phyloP scores from a whole-genome alignment of 2,113 vertebrate species.

The Pollachius pollachius region DNA sequence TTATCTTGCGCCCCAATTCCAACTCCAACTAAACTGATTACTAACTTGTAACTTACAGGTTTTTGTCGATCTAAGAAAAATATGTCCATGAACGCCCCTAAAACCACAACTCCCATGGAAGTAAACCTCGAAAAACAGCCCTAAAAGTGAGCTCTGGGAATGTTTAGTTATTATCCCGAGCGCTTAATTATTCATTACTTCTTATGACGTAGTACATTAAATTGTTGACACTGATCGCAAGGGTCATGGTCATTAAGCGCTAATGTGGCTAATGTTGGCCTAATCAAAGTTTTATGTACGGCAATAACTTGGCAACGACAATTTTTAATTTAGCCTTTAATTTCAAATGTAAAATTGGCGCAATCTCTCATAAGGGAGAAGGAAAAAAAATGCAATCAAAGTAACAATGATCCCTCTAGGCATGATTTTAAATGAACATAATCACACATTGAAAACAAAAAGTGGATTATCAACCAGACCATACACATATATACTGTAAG shows the following conservation, averaged over 20 bases:
- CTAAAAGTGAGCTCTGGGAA: no score
- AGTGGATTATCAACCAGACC: constrained; percentile 36
- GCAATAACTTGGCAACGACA: constrained; percentile 97
- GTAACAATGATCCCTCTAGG: constrained; percentile 67
- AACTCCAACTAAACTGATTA: no score
- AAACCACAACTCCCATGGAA: no score
- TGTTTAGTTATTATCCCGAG: constrained; percentile 5
- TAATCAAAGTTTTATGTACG: constrained; percentile 99
- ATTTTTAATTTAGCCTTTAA: constrained; percentile 98
- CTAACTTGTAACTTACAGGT: no score
- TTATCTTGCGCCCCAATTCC: no score
- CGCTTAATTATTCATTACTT: constrained; percentile 67
- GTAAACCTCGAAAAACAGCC: no score
- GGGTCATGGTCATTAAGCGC: constrained; percentile 93
- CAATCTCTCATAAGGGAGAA: constrained; percentile 84
- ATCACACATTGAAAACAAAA: constrained; percentile 49
- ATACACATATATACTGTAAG: constrained; percentile 7
- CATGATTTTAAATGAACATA: constrained; percentile 44
- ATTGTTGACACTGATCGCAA: constrained; percentile 92
- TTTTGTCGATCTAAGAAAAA: no score
- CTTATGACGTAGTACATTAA: constrained; percentile 81
- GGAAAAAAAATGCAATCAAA: constrained; percentile 68
- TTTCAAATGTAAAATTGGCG: constrained; percentile 88
- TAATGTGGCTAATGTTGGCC: constrained; percentile 91
- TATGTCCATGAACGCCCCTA: no score